A percentile compares a stretch with the other conserved stretches of the same genome.
Evolutionary conservation across 2,888 invertebrate genomes (phyloP).

Genomic region (Entomobrya proxima): DNA sequence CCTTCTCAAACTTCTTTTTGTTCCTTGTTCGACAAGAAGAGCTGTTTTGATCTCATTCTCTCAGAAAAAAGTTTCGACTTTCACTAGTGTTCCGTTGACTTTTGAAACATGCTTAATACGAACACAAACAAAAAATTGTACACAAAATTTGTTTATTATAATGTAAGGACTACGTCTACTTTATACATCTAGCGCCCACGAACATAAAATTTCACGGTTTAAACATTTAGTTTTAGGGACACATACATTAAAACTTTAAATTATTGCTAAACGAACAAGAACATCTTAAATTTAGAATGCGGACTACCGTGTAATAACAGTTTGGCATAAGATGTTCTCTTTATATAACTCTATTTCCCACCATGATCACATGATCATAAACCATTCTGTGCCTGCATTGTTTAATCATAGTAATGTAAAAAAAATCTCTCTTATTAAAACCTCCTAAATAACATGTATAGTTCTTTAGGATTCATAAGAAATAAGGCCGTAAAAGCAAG

Average conservation of each 20-base stretch:
- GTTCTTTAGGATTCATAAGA: too few relatives aligned
- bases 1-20: constrained; percentile 12
- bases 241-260: not conserved
- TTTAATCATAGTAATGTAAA: too few relatives aligned
- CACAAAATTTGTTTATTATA: constrained; percentile 1
- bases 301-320: not conserved
- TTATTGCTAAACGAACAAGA: not conserved
- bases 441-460: too few relatives aligned
- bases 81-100: not conserved
- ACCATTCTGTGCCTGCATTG: too few relatives aligned
- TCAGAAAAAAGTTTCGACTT: not conserved
- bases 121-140: not conserved
- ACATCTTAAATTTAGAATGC: not conserved
- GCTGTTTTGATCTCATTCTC: not conserved
- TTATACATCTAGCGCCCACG: not conserved
- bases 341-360: too few relatives aligned
- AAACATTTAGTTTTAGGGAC: too few relatives aligned
- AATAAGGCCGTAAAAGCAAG: too few relatives aligned
- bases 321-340: too few relatives aligned
- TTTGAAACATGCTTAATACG: not conserved
- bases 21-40: not conserved
- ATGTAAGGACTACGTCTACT: not conserved
- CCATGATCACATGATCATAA: too few relatives aligned
- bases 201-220: not conserved
- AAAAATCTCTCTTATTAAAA: too few relatives aligned